These are phyloP conservation scores for Pteronotus mesoamericanus DNA, from an alignment of 2,797 vertebrate species.

Conservation along the genomic window DNA sequence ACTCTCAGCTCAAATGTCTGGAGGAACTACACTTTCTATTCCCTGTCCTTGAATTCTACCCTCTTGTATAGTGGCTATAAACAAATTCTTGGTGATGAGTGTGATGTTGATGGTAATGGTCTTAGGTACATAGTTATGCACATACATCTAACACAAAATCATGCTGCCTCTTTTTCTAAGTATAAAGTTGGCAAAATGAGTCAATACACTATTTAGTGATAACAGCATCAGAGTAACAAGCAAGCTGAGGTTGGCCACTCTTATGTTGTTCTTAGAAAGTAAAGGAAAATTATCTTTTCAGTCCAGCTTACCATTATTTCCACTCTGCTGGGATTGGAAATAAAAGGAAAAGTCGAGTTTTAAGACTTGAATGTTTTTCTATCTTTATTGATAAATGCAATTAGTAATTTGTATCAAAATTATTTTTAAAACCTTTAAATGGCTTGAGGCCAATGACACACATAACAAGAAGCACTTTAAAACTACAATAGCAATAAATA, in stretches of 20 bases:
- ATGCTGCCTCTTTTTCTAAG: background rate
- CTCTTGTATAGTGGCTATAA: background rate
- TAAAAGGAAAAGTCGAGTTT: constrained; percentile 5
- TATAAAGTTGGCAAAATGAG: background rate
- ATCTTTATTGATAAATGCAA: background rate
- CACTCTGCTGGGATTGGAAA: constrained; percentile 28
- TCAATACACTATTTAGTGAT: constrained; percentile 6
- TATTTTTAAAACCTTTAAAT: background rate
- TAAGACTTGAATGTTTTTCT: background rate
- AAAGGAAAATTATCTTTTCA: constrained; percentile 47
- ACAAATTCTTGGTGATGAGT: background rate
- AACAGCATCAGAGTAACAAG: background rate
- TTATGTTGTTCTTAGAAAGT: constrained; percentile 25
- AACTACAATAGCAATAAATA: background rate
- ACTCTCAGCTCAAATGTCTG: background rate
- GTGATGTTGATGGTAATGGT: background rate
- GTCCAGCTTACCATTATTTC: constrained; percentile 41
- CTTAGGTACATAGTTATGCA: background rate
- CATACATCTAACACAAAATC: background rate
- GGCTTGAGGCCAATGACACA: background rate
- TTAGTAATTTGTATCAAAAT: constrained; percentile 9
- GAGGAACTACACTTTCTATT: background rate
- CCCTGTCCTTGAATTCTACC: background rate
- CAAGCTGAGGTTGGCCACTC: background rate
- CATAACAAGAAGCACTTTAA: background rate